Base-by-base conservation (phyloP, 35 echinoderm and acorn worm species). In the Chiridota heheva region DNA sequence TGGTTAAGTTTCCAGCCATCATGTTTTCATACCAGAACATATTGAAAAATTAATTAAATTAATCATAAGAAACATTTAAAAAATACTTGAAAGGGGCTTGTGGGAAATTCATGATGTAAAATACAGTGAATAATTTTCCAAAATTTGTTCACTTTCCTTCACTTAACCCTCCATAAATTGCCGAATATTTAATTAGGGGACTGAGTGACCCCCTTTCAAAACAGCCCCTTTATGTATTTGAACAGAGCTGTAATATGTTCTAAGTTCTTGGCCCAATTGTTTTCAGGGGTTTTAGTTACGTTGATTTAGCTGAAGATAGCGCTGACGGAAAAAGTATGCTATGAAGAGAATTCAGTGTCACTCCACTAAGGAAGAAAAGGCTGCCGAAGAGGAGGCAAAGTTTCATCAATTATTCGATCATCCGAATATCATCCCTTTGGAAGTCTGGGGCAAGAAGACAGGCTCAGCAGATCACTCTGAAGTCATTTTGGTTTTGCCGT, bases 291-390 rank as follows among this genome's bases (percentile, higher is more conserved):
- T 96, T 96, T 51, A 96, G 92, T 56, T 88, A 82, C 24, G 92
- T 96, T 8, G 92, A 96, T 58, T 69, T 81, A 16, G 87, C 90
- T 1, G 92, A 96, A 57, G 92, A 96, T 38, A 87, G 84, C 31
- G 46, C 36, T 76, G 76, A 20, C 82, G 92, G 1, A 90, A 90
- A 47, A 86, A 77, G 38, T 96, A 82, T 83, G 87, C 92, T n/a
- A 60, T 90, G 58, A 96, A 96, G 48, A 67, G 92, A 65, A 86
- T 96, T 48, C 87, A 86, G 60, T 96, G 92, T 45, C 92, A 96
- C 45, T 73, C 82, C 5, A 36, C 42, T 35, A 70, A 70, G 38
- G 92, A 96, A 56, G 87, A 87, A 41, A 57, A 60, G 32, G 49
- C 81, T 16, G 82, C 86, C 12, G 63, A 90, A 56, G 37, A 96